These are phyloP conservation scores for Lottia scabra DNA, from an alignment of 2,888 invertebrate genomes.

Conservation along the genomic window DNA sequence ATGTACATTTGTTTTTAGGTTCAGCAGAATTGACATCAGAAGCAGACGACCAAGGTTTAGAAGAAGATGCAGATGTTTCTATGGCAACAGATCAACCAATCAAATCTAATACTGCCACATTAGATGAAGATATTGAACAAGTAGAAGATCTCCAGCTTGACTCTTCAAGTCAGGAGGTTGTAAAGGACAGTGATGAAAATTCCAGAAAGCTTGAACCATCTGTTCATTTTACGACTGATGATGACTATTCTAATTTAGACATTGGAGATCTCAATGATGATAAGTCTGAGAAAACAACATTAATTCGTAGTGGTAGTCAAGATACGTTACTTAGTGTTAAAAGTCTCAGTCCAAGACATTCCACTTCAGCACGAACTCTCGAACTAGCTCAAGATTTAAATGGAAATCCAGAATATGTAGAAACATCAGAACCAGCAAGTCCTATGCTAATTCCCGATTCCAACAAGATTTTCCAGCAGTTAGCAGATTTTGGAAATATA, in stretches of 20 bases:
- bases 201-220: conserved; percentile 22
- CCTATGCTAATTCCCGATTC: conserved; percentile 8
- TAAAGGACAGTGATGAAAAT: background rate
- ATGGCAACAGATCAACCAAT: conserved; percentile 29
- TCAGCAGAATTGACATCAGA: conserved; percentile 43
- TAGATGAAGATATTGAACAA: background rate
- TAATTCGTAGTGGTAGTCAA: conserved; percentile 59
- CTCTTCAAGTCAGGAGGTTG: background rate
- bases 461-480: conserved; percentile 5
- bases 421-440: conserved; percentile 1
- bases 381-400: conserved; percentile 57
- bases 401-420: conserved; percentile 46
- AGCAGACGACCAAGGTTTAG: conserved; percentile 63
- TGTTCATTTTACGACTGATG: conserved; percentile 49
- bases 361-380: conserved; percentile 23
- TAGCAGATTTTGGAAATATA: conserved; percentile 73
- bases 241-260: conserved; percentile 63
- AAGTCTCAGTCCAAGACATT: conserved; percentile 53
- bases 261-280: conserved; percentile 64
- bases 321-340: conserved; percentile 61
- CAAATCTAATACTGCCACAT: background rate
- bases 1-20: conserved; percentile 19
- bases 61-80: conserved; percentile 62
- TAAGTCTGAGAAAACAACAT: conserved; percentile 53
- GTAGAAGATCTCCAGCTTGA: background rate